These are phyloP conservation scores for Myotis pilosus DNA, from an alignment of 2,797 vertebrate genomes.

Conservation along the genomic window DNA sequence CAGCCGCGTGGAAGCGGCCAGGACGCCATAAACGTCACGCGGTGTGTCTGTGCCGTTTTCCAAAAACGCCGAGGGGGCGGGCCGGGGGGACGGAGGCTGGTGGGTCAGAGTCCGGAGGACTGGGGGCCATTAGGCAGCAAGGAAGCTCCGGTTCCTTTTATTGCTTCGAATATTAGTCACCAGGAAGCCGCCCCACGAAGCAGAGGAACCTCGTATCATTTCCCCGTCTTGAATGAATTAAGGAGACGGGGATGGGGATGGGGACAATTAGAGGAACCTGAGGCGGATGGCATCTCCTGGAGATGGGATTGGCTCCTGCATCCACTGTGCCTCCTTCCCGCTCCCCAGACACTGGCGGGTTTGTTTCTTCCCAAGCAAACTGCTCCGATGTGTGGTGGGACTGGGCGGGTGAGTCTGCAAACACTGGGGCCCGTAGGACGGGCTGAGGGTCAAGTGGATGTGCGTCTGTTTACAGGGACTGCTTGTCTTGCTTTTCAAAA, in stretches of 20 bases:
- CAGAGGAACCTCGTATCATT: conserved; percentile 52
- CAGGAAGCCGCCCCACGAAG: conserved; percentile 67
- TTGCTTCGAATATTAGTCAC: conserved; percentile 42
- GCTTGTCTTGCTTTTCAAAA: neutral
- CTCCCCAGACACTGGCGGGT: neutral
- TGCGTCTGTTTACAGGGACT: fast-evolving
- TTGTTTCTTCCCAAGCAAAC: neutral
- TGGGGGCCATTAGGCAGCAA: neutral
- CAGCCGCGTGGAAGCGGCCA: fast-evolving
- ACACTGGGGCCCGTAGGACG: neutral
- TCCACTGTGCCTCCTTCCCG: neutral
- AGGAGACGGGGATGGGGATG: conserved; percentile 63
- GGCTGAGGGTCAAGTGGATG: neutral
- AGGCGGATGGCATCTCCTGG: conserved; percentile 62
- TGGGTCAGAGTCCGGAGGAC: neutral
- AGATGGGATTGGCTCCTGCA: conserved; percentile 60
- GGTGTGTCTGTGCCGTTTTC: neutral
- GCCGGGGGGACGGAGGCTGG: neutral
- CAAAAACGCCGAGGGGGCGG: neutral
- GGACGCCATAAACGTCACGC: neutral
- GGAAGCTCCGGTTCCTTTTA: conserved; percentile 18
- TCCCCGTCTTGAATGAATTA: conserved; percentile 81
- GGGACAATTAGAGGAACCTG: conserved; percentile 78
- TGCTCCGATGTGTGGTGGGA: neutral
- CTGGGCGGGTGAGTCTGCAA: fast-evolving